Conservation (phyloP, 2,797 vertebrate genomes). For the Limnodromus scolopaceus region DNA sequence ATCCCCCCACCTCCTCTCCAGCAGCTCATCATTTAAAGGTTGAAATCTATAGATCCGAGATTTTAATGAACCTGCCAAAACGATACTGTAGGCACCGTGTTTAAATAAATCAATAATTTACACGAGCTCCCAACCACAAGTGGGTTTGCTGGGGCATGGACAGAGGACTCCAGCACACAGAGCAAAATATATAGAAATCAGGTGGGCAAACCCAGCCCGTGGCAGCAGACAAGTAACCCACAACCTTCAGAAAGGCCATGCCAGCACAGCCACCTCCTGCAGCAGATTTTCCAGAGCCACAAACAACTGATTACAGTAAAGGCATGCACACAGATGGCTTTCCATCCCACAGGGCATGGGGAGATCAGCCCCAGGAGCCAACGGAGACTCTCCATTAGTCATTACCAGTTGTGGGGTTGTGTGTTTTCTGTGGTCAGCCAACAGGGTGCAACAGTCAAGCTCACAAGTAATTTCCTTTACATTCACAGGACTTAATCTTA, state of each 20-base stretch:
- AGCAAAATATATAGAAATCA: neutral
- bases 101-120: neutral
- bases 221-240: neutral
- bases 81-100: neutral
- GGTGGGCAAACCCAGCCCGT: neutral
- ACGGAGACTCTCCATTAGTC: neutral
- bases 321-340: constrained; percentile 29
- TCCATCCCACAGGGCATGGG: neutral
- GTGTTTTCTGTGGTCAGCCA: constrained; percentile 24
- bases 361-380: neutral
- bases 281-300: neutral
- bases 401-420: neutral
- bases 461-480: constrained; percentile 54
- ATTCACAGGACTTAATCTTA: constrained; percentile 57
- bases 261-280: neutral
- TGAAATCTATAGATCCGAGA: neutral
- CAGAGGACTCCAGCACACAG: neutral
- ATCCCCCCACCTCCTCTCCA: neutral
- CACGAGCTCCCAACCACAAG: neutral
- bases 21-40: neutral
- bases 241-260: neutral
- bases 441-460: constrained; percentile 11
- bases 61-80: neutral
- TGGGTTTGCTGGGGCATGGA: neutral
- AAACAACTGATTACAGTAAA: neutral